Base-by-base conservation (phyloP, 1,140 invertebrate genomes). In the Drosophila bocqueti region DNA sequence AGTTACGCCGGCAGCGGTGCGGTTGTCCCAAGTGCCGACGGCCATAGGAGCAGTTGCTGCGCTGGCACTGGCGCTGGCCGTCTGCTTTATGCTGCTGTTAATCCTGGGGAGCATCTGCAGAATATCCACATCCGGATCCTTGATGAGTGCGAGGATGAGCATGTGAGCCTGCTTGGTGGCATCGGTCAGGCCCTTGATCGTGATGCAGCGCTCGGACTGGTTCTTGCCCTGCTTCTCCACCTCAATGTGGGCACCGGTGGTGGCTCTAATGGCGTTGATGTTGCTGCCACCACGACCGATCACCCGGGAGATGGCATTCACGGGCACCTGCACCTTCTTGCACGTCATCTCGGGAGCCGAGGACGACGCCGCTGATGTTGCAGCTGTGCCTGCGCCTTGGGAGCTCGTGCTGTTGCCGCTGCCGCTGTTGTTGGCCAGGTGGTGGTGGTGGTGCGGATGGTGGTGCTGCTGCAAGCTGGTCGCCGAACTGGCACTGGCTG, bases 171-270 rank as follows among this genome's bases (percentile, higher is more conserved):
- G 97, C 92, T 97, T 97, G 4, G 97, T 98, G 1, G 97, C 96
- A 76, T 99, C 98, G 18, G 96, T 94, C n/a, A 97, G 96, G 52
- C 98, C 98, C 93, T 98, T 98, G 81, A 99, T 99, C 15, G 98
- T 98, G 67, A 99, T 98, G 79, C 96, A 97, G 85, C 98, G 94
- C 93, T 99, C 98, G 34, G 97, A 97, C 93, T 98, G 97, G 13
- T 97, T 97, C 94, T 99, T 99, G 90, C 96, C 96, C 93, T 98
- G 97, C 92, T 99, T 99, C 93, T 99, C 98, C 3, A 99, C 97
- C 94, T 99, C 98, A 89, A 99, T 99, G 91, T 99, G 97, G 6
- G 98, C 98, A 57, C 98, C 98, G 16, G 98, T 99, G 26, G 97
- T 96, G 69, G 97, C 96, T 71, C 98, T 94, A 86, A 99, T 99